Evolutionary conservation across 2,797 vertebrate genomes (phyloP).

Genomic region (Muscicapa striata): DNA sequence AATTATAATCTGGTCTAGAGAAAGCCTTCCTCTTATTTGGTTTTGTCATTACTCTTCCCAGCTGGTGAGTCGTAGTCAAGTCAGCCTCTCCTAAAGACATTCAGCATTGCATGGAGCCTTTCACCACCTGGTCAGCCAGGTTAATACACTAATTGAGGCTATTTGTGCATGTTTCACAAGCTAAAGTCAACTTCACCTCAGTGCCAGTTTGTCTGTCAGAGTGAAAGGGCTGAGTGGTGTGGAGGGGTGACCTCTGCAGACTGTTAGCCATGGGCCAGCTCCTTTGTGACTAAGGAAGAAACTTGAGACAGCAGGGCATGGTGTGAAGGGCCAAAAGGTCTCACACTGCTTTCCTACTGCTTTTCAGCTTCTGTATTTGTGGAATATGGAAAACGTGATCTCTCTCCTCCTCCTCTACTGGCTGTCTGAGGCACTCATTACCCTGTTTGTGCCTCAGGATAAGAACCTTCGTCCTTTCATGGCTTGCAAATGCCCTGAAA

Average conservation of each 20-base stretch:
- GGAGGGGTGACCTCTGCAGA: neutral
- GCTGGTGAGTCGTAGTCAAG: neutral
- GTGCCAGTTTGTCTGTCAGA: neutral
- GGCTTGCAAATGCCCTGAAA: neutral
- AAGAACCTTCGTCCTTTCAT: neutral
- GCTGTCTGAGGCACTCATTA: neutral
- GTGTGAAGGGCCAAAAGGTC: neutral
- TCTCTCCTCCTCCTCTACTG: neutral
- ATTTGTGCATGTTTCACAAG: neutral
- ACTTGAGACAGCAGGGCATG: neutral
- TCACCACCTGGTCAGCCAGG: neutral
- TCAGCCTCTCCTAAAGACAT: neutral
- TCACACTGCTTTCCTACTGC: neutral
- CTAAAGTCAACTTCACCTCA: neutral
- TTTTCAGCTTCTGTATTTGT: neutral
- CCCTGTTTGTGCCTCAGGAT: neutral
- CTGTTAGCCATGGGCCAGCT: neutral
- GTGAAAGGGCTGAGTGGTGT: neutral
- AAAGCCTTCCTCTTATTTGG: neutral
- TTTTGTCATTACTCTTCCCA: neutral
- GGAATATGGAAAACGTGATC: neutral
- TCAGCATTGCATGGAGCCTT: neutral
- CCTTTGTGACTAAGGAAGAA: neutral
- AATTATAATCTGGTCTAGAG: neutral
- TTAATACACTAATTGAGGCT: neutral